These are phyloP conservation scores for Balaeniceps rex DNA, from an alignment of 2,113 vertebrate genomes.

Conservation along the genomic window DNA sequence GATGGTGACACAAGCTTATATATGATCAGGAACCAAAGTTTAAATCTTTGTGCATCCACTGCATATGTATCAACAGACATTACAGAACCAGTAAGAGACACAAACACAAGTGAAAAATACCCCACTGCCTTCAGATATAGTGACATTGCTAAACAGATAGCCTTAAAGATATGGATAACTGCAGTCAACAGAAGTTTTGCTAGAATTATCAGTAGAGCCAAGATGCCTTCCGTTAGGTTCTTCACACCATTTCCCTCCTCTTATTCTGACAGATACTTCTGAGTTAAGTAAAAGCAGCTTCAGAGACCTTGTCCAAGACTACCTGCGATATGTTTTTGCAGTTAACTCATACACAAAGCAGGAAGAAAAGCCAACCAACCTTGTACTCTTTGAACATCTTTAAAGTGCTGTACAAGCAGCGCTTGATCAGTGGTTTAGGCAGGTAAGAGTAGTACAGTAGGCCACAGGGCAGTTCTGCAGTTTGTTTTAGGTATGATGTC, in stretches of 20 bases:
- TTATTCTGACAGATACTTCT: background rate
- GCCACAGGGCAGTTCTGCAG: background rate
- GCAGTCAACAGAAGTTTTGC: background rate
- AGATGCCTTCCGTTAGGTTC: background rate
- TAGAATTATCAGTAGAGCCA: background rate
- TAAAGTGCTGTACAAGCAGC: rapidly evolving
- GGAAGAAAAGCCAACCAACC: background rate
- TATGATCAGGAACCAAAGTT: background rate
- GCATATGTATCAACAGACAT: background rate
- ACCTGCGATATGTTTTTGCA: background rate
- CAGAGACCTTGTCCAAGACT: background rate
- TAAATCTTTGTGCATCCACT: background rate
- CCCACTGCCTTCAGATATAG: background rate
- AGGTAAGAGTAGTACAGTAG: background rate
- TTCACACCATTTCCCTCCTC: background rate
- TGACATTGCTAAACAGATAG: background rate
- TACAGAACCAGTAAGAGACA: background rate
- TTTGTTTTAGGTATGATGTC: background rate
- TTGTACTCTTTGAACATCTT: background rate
- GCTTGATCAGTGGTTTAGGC: no score
- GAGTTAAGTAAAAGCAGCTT: background rate
- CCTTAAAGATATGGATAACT: background rate
- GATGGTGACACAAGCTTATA: background rate
- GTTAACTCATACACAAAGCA: background rate
- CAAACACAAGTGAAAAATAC: background rate